Base-by-base conservation (phyloP, 1,140 invertebrate genomes). In the Caenorhabditis inopinata region DNA sequence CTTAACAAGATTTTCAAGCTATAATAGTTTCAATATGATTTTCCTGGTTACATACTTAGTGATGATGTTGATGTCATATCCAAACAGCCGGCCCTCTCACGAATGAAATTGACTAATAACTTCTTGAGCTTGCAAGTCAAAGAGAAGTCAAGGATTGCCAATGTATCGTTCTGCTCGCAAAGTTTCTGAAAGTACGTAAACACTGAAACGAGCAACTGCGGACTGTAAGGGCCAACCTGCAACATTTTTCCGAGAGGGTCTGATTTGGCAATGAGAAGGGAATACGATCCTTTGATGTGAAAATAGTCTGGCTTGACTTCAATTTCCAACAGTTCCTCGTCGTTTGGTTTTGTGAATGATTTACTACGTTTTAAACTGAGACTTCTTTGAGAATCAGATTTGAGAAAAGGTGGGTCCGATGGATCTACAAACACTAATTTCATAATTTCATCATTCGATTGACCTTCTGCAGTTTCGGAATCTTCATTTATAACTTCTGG, bases 121-220 rank as follows among this genome's bases (percentile, higher is more conserved):
- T 53, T 51, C 9, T 53, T 51, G 16, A 78, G 12, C 35, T 78
- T 78, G 6, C 49, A 35, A 12, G 76, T 78, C 11, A 78, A 5
- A 11, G 76, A 45, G 27, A 78, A 78, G 21, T 78, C 76, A 16
- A 78, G 53, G 2, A 53, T 53, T 14, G 49, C 76, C 18, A 78
- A 53, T 62, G 51, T 23, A 47, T 78, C 53, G 18, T 58, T 47
- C 29, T 78, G 76, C 35, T 48, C 45, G 35, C 49, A 27, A 27
- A 49, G 75, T 76, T 76, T 76, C 46, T 49, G 47, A 76, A 49
- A 75, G n/a, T 46, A 75, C 47, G 42, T 29, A 75, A 75, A 49
- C 42, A 75, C 47, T n/a, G 21, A 16, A 29, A 75, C 47, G 23
- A 0, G 18, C 27, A 47, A 2, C 48, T 29, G n/a, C 42, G 9